Conservation (phyloP, 1,140 invertebrate species). For the Drosophila tsacasi region DNA sequence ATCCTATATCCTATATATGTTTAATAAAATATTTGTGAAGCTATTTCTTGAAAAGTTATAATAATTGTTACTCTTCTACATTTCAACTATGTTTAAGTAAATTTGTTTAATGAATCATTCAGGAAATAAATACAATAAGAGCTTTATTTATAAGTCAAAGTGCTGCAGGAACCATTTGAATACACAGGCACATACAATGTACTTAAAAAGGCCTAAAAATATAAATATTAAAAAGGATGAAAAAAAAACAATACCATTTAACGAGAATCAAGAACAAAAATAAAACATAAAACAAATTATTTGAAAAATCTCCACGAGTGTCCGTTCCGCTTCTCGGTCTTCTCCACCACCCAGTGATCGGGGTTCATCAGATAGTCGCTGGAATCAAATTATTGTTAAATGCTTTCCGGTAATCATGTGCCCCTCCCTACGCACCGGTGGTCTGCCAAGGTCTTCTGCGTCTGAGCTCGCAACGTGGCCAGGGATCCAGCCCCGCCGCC, state of each 20-base stretch:
- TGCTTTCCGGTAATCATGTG: neutral
- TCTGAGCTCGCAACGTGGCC: conserved; percentile 87
- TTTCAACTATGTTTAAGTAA: too few relatives aligned
- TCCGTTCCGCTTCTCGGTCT: conserved; percentile 61
- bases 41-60: too few relatives aligned
- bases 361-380: conserved; percentile 79
- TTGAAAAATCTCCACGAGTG: conserved; percentile 66
- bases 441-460: conserved; percentile 82
- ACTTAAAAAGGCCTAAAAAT: neutral
- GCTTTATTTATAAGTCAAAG: conserved; percentile 20
- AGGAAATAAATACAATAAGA: neutral
- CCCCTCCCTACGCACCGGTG: conserved; percentile 51
- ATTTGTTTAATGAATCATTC: neutral
- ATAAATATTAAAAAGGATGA: neutral
- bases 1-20: too few relatives aligned
- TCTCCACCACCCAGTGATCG: conserved; percentile 68
- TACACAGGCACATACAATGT: conserved; percentile 12
- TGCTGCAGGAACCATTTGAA: conserved; percentile 26
- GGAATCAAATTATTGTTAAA: conserved; percentile 14
- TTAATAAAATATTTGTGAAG: too few relatives aligned
- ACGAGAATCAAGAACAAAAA: conserved; percentile 14
- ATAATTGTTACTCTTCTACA: too few relatives aligned
- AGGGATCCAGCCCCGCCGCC: conserved; percentile 87
- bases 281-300: conserved; percentile 14
- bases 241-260: conserved; percentile 17